Conservation (phyloP, 2,888 invertebrate species). For the Rotaria socialis region DNA sequence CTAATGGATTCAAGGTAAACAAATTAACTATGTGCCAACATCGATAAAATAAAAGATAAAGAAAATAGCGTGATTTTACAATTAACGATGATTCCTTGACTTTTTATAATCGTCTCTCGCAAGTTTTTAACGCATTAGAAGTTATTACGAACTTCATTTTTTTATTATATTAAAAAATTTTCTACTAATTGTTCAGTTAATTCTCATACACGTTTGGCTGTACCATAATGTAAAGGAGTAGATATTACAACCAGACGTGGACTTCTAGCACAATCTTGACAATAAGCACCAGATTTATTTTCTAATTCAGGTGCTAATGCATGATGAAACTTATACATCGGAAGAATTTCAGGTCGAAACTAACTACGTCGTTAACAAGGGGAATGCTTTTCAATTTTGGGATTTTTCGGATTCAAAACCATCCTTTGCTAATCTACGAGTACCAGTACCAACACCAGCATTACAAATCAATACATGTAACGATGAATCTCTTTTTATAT, state of each 20-base stretch:
- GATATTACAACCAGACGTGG: too few relatives aligned
- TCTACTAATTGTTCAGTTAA: background rate
- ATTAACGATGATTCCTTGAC: too few relatives aligned
- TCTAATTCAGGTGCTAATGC: background rate
- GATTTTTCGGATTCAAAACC: constrained; percentile 46
- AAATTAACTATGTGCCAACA: too few relatives aligned
- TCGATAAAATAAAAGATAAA: too few relatives aligned
- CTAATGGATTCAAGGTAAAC: too few relatives aligned
- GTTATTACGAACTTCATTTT: background rate
- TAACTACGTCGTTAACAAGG: too few relatives aligned
- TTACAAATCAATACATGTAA: background rate
- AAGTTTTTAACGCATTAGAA: too few relatives aligned
- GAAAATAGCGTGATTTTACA: too few relatives aligned
- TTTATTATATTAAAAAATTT: background rate
- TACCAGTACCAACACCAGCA: constrained; percentile 39
- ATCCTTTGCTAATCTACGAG: constrained; percentile 46
- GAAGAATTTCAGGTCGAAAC: too few relatives aligned
- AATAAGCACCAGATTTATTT: background rate
- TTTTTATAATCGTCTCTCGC: too few relatives aligned
- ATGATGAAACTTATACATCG: too few relatives aligned
- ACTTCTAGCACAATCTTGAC: background rate
- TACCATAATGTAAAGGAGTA: background rate
- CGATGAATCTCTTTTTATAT: background rate
- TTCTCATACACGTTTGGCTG: background rate
- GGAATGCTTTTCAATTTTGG: too few relatives aligned